Conservation (phyloP, 2,888 invertebrate species). For the Philereme vetulata region DNA sequence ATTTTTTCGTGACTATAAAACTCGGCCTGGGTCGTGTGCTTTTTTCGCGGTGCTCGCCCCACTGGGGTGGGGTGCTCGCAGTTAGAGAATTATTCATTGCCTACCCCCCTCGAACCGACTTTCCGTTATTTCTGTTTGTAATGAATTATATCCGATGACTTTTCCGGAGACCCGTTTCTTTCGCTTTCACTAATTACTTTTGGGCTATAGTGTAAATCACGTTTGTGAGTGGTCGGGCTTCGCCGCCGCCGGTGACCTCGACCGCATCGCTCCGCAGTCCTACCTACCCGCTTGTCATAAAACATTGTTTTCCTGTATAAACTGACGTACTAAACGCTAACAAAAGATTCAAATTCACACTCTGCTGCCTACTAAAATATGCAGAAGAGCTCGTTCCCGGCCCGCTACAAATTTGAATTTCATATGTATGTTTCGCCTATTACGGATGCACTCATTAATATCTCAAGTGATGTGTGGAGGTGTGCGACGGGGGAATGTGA, state of each 20-base stretch:
- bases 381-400: conserved; percentile 79
- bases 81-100: conserved; percentile 84
- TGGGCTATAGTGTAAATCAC: conserved; percentile 75
- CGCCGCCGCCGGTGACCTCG: background rate
- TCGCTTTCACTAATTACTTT: conserved; percentile 80
- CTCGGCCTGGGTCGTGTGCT: conserved; percentile 76
- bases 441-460: conserved; percentile 84
- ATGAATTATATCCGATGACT: conserved; percentile 83
- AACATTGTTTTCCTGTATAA: conserved; percentile 66
- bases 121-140: conserved; percentile 83
- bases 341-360: conserved; percentile 84
- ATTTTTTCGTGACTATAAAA: conserved; percentile 82
- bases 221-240: conserved; percentile 13
- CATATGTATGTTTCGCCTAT: conserved; percentile 83
- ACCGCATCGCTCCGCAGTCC: conserved; percentile 19
- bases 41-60: conserved; percentile 76
- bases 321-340: conserved; percentile 76
- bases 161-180: conserved; percentile 77
- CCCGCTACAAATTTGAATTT: conserved; percentile 83
- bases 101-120: conserved; percentile 80
- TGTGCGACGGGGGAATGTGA: conserved; percentile 53
- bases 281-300: conserved; percentile 55
- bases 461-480: conserved; percentile 80
- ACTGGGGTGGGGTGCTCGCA: conserved; percentile 75
- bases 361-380: conserved; percentile 83